phyloP scores from a whole-genome alignment of 2,113 vertebrate genomes.

The Platysternon megacephalum region DNA sequence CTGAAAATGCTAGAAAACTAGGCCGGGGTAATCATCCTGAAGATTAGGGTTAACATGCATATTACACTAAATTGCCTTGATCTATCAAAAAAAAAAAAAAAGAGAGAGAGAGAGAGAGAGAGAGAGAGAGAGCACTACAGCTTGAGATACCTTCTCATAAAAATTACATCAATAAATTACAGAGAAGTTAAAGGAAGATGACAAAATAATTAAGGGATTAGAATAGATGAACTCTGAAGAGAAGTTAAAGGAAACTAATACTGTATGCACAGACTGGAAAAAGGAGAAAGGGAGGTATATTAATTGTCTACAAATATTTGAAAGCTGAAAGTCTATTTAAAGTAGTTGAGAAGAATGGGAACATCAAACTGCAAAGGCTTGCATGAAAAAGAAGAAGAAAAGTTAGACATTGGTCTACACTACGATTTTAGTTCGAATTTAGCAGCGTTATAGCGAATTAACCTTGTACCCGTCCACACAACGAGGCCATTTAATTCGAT shows the following conservation, averaged over 20 bases:
- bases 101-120: not conserved
- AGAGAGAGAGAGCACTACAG: not conserved
- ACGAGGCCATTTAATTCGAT: too few species aligned
- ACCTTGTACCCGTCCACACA: too few species aligned
- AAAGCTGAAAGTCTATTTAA: constrained; percentile 6
- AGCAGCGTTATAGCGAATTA: too few species aligned
- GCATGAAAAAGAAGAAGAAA: not conserved
- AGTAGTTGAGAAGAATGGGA: not conserved
- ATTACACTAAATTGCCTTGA: not conserved
- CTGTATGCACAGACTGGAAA: not conserved
- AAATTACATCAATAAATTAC: not conserved
- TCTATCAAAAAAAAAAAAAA: not conserved
- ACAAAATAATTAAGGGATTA: constrained; percentile 45
- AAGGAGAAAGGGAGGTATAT: not conserved
- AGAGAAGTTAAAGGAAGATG: not conserved
- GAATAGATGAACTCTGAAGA: not conserved
- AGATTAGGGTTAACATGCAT: not conserved
- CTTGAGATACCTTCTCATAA: not conserved
- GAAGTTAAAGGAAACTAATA: not conserved
- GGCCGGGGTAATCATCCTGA: not conserved
- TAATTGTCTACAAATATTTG: not conserved
- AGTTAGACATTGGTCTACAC: not conserved
- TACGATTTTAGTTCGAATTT: too few species aligned
- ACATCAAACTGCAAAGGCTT: not conserved
- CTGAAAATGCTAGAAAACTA: not conserved